These are phyloP conservation scores for Gryon sp. DNA, from an alignment of 1,140 invertebrate species.

Conservation along the genomic window DNA sequence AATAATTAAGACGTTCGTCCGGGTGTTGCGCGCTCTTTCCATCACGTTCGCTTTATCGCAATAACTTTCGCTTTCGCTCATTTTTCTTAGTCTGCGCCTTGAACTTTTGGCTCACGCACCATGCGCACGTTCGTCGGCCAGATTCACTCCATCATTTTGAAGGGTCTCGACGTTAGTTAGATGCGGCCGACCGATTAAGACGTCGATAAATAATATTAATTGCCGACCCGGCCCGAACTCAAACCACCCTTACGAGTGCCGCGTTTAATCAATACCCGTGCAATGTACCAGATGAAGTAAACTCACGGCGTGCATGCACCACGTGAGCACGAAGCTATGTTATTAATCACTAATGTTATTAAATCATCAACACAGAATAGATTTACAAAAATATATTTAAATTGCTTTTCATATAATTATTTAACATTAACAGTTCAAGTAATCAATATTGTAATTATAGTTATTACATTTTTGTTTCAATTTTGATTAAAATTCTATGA, in stretches of 20 bases:
- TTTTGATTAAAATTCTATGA: background rate
- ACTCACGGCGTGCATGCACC: conserved; percentile 45
- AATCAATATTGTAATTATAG: background rate
- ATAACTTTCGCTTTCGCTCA: conserved; percentile 54
- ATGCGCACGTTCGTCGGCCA: conserved; percentile 49
- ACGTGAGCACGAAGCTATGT: conserved; percentile 40
- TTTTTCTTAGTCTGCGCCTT: conserved; percentile 56
- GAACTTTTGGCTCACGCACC: conserved; percentile 47
- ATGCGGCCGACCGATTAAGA: conserved; percentile 77
- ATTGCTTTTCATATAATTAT: conserved; percentile 43
- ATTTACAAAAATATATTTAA: conserved; percentile 51
- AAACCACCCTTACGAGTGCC: conserved; percentile 64
- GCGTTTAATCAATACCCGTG: conserved; percentile 77
- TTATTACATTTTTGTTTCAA: background rate
- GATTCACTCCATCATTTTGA: conserved; percentile 63
- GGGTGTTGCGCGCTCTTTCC: conserved; percentile 17
- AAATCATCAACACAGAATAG: conserved; percentile 58
- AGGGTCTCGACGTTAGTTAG: conserved; percentile 69
- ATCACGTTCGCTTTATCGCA: conserved; percentile 35
- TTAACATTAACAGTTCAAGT: conserved; percentile 20
- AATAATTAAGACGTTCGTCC: conserved; percentile 45
- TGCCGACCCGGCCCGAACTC: conserved; percentile 66
- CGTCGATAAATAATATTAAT: conserved; percentile 80
- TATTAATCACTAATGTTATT: conserved; percentile 61
- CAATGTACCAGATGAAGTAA: conserved; percentile 62